A percentile compares a stretch with the other conserved stretches of the same genome.
phyloP scores from a whole-genome alignment of 2,797 vertebrate species.

The Limnodromus scolopaceus region DNA sequence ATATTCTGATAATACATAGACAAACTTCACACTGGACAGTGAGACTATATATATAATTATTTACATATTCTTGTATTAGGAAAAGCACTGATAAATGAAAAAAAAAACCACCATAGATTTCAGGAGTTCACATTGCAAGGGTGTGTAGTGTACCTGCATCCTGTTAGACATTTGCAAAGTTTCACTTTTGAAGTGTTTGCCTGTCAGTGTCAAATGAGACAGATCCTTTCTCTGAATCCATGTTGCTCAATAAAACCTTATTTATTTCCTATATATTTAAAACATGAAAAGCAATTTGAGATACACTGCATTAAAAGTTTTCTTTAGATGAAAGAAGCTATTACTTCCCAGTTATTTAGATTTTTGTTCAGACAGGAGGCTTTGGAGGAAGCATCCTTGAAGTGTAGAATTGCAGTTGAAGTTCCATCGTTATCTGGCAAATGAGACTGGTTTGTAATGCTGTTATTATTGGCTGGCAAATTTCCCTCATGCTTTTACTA shows the following conservation, averaged over 20 bases:
- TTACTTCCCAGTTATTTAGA: not conserved
- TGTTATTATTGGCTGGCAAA: not conserved
- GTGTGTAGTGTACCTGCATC: not conserved
- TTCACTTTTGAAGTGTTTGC: not conserved
- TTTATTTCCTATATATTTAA: not conserved
- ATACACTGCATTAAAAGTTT: not conserved
- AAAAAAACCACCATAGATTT: not conserved
- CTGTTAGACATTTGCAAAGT: not conserved
- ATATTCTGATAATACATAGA: not conserved
- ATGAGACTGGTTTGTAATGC: not conserved
- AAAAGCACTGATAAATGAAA: not conserved
- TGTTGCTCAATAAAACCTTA: not conserved
- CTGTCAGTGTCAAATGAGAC: not conserved
- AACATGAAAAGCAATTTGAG: not conserved
- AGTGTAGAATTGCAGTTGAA: not conserved
- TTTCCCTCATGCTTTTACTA: not conserved
- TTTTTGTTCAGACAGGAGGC: not conserved
- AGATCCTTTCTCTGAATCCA: not conserved
- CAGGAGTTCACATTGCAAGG: not conserved
- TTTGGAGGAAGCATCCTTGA: not conserved
- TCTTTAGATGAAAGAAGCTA: not conserved
- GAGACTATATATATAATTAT: not conserved
- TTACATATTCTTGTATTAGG: not conserved
- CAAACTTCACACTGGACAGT: not conserved
- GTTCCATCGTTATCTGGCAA: not conserved